Evolutionary conservation across 2,888 invertebrate species (phyloP).

Genomic region (Ormyrus rosae): DNA sequence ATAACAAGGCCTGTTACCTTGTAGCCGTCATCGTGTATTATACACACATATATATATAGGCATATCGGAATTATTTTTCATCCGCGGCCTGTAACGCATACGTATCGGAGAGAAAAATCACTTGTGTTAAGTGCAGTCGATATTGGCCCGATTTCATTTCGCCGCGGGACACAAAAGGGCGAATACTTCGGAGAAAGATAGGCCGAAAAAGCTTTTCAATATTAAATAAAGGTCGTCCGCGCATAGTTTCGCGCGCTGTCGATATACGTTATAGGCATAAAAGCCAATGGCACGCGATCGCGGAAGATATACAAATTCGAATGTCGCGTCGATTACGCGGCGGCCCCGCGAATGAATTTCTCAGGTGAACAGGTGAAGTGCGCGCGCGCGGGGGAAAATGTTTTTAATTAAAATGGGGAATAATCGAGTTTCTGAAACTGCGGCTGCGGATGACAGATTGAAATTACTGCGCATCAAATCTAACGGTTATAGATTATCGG

Average conservation of each 20-base stretch:
- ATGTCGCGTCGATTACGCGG: not conserved
- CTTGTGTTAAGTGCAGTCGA: slow-evolving; percentile 40
- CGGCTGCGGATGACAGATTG: slow-evolving; percentile 6
- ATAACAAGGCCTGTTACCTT: too few relatives aligned
- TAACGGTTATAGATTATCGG: not conserved
- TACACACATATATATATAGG: slow-evolving; percentile 13
- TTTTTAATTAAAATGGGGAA: slow-evolving; percentile 32
- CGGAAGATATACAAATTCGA: not conserved
- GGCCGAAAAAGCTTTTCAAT: not conserved
- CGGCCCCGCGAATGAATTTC: too few relatives aligned
- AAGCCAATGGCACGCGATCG: not conserved
- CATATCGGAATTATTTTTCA: slow-evolving; percentile 49
- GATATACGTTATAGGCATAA: slow-evolving; percentile 35
- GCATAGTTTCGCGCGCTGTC: not conserved
- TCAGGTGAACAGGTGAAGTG: too few relatives aligned
- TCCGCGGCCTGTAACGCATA: not conserved
- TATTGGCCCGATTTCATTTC: slow-evolving; percentile 26
- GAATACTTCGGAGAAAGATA: not conserved
- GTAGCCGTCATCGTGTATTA: too few relatives aligned
- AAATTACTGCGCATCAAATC: slow-evolving; percentile 17
- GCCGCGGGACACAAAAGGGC: not conserved
- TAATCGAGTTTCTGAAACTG: slow-evolving; percentile 19
- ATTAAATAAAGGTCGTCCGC: slow-evolving; percentile 2
- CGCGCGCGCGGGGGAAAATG: not conserved
- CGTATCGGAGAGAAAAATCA: not conserved